Base-by-base conservation (phyloP, 92 coral and sea anemone species). In the Virgularia gustaviana region DNA sequence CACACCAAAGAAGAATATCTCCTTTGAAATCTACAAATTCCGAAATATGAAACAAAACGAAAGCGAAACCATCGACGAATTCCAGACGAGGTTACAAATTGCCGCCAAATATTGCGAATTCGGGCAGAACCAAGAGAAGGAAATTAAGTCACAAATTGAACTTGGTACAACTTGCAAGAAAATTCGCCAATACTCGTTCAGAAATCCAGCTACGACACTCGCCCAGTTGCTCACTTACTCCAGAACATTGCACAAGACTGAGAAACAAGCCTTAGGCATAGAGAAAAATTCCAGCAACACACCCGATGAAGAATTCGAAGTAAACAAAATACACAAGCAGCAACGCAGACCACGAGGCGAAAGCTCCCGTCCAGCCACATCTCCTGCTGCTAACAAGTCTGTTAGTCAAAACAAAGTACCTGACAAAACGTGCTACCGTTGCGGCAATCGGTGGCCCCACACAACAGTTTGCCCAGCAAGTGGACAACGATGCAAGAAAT, bases 81-180 rank as follows among this genome's bases (percentile, higher is more conserved):
- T 36, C 41, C 71, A 63, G 15, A 39, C 53, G 22, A 49, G 70
- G 2, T 35, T 3, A 29, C 47, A 62, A 49, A 62, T 62, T 36
- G 70, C 70, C 25, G 70, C 70, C 27, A 63, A 63, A 38, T 63
- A 63, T 15, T 63, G 71, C 41, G 71, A 63, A 36, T 63, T 63
- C 41, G 71, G 42, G 11, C 43, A 32, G 16, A 61, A 32, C 12
- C 31, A 61, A 32, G 68, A 63, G 9, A 63, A 63, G 16, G 71
- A 38, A 25, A 22, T 63, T 6, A 38, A 57, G 16, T 2, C 63
- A 4, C 60, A 54, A 34, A 54, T 56, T 28, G 63, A 56, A 2
- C 36, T 56, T 0, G 63, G 63, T 6, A 56, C 63, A 56, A 5
- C 36, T 28, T 28, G 25, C 1, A 56, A 56, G 63, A 56, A 56